phyloP scores from a whole-genome alignment of 1,140 invertebrate species.

The Agraylea sexmaculata region DNA sequence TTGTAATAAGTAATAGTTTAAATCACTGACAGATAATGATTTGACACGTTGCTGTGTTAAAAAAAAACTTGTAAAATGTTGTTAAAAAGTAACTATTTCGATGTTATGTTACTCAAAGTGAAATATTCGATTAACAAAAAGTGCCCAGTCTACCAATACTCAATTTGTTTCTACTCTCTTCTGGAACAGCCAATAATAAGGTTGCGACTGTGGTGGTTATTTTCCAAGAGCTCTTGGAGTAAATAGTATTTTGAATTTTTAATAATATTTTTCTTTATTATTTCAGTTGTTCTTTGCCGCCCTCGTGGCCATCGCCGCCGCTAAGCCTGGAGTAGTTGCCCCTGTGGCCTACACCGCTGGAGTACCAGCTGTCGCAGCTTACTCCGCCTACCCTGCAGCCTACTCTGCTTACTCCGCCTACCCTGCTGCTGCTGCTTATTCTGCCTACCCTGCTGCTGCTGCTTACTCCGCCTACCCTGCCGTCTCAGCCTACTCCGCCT shows the following conservation, averaged over 20 bases:
- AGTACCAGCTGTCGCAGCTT: slow-evolving; percentile 15
- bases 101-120: neutral
- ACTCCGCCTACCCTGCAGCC: slow-evolving; percentile 10
- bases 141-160: no score
- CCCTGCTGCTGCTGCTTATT: slow-evolving; percentile 16
- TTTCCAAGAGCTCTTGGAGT: no score
- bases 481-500: slow-evolving; percentile 3
- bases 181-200: no score
- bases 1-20: no score
- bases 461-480: slow-evolving; percentile 8
- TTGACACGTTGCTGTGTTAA: no score
- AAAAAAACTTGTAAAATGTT: no score
- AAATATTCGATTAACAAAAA: neutral
- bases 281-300: slow-evolving; percentile 34
- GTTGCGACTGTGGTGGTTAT: no score
- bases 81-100: no score
- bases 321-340: slow-evolving; percentile 30
- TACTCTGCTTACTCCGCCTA: slow-evolving; percentile 13
- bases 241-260: no score
- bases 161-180: no score
- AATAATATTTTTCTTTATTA: slow-evolving; percentile 8
- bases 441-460: slow-evolving; percentile 16
- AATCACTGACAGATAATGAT: no score
- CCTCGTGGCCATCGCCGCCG: slow-evolving; percentile 37
- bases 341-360: slow-evolving; percentile 23